phyloP scores from a whole-genome alignment of 2,797 vertebrate species.

The Echeneis naucrates region DNA sequence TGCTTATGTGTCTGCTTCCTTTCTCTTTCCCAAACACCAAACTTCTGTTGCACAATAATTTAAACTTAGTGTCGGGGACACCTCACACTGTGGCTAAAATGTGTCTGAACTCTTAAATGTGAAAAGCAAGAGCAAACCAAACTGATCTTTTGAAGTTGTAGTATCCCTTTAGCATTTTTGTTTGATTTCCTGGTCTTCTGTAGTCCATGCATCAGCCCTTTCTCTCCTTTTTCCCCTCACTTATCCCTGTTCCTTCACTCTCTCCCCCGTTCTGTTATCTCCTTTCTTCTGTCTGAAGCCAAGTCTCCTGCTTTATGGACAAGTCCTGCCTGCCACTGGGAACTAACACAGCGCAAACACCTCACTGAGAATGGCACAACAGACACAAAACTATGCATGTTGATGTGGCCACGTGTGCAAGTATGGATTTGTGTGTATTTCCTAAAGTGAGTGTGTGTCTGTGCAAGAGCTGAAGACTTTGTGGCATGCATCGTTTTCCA shows the following conservation, averaged over 20 bases:
- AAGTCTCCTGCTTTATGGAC: slow-evolving; percentile 41
- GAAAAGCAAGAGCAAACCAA: not conserved
- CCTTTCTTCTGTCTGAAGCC: slow-evolving; percentile 19
- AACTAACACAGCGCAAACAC: slow-evolving; percentile 34
- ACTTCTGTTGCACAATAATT: slow-evolving; percentile 20
- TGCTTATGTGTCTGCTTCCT: not conserved
- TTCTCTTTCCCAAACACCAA: slow-evolving; percentile 1
- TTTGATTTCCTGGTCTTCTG: slow-evolving; percentile 16
- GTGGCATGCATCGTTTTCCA: slow-evolving; percentile 45
- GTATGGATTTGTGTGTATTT: slow-evolving; percentile 14
- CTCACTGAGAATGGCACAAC: slow-evolving; percentile 32
- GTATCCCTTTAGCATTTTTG: slow-evolving; percentile 11
- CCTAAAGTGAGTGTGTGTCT: not conserved
- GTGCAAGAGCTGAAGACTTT: slow-evolving; percentile 5
- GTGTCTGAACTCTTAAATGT: not conserved
- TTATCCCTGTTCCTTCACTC: not conserved
- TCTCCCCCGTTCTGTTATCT: slow-evolving; percentile 9
- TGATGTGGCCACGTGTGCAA: slow-evolving; percentile 1
- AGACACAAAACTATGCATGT: slow-evolving; percentile 14
- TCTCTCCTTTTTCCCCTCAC: slow-evolving; percentile 8
- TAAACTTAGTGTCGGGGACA: slow-evolving; percentile 7
- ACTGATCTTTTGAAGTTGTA: slow-evolving; percentile 2
- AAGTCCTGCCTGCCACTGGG: slow-evolving; percentile 42
- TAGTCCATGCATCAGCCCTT: not conserved
- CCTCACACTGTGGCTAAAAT: not conserved